Conservation (phyloP, 1,140 invertebrate genomes). For the Mizuhopecten yessoensis region DNA sequence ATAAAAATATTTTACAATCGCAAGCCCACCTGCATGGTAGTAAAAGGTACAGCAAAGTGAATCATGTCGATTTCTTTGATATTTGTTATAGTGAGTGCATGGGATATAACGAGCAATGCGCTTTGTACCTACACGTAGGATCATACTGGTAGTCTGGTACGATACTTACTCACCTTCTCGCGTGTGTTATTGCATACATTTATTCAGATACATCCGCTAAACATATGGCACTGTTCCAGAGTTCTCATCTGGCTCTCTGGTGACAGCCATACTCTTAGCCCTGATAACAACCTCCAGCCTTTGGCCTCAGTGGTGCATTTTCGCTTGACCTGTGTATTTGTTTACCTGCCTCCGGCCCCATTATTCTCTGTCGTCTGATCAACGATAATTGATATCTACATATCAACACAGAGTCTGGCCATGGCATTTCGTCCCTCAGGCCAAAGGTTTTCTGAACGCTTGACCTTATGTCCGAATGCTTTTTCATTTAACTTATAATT, state of each 20-base stretch:
- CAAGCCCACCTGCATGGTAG: not conserved
- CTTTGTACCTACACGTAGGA: too few species aligned
- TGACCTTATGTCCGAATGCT: not conserved
- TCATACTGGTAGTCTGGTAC: not conserved
- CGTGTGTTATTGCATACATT: not conserved
- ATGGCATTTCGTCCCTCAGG: constrained; percentile 29
- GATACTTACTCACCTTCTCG: too few species aligned
- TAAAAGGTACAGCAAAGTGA: not conserved
- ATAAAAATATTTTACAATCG: not conserved
- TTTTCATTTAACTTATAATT: constrained; percentile 13
- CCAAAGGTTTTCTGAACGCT: not conserved
- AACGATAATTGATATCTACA: constrained; percentile 4
- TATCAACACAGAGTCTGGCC: not conserved
- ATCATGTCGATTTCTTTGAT: not conserved
- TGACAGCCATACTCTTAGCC: not conserved
- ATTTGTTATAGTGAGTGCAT: not conserved
- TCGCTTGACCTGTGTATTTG: constrained; percentile 2
- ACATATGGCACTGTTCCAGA: not conserved
- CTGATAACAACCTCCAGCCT: not conserved
- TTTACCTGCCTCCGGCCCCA: not conserved
- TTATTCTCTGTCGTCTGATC: constrained; percentile 22
- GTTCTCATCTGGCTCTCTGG: not conserved
- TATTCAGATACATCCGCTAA: not conserved
- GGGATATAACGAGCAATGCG: too few species aligned
- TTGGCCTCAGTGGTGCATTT: not conserved